Evolutionary conservation across 1,140 invertebrate species (phyloP).

Genomic region (Potamilus streckersoni): DNA sequence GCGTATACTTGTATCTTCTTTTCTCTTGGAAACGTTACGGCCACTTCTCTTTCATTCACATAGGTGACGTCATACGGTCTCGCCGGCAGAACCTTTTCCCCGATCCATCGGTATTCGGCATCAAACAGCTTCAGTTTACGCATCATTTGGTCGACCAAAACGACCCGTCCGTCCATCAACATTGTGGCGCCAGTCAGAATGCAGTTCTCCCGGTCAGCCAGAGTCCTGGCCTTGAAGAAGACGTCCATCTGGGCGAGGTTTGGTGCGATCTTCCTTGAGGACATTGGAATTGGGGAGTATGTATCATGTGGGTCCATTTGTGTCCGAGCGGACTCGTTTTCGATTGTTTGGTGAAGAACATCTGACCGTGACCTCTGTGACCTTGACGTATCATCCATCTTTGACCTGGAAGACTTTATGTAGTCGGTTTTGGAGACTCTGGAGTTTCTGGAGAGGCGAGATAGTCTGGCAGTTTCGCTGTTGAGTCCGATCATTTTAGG

Average conservation of each 20-base stretch:
- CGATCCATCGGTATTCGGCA: constrained; percentile 31
- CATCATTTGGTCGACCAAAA: constrained; percentile 36
- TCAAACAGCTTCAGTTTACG: constrained; percentile 38
- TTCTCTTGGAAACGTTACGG: constrained; percentile 36
- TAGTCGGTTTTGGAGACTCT: constrained; percentile 1
- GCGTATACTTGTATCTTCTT: constrained; percentile 30
- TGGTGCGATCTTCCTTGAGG: not conserved
- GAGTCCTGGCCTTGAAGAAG: constrained; percentile 22
- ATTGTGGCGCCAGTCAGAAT: constrained; percentile 34
- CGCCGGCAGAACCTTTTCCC: constrained; percentile 35
- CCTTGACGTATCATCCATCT: constrained; percentile 3
- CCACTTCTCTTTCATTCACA: constrained; percentile 27
- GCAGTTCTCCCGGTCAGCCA: constrained; percentile 31
- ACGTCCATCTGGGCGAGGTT: constrained; percentile 13
- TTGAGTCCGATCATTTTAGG: not conserved
- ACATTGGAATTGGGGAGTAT: not conserved
- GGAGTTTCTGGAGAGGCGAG: constrained; percentile 2
- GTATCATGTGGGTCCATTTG: not conserved
- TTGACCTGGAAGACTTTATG: not conserved
- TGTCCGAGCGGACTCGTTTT: constrained; percentile 5
- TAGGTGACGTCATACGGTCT: constrained; percentile 32
- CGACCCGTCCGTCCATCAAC: constrained; percentile 27
- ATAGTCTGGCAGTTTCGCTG: not conserved
- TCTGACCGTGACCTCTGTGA: constrained; percentile 8
- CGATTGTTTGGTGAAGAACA: constrained; percentile 7